Conservation (phyloP, 2,113 vertebrate genomes). For the Symphodus melops region DNA sequence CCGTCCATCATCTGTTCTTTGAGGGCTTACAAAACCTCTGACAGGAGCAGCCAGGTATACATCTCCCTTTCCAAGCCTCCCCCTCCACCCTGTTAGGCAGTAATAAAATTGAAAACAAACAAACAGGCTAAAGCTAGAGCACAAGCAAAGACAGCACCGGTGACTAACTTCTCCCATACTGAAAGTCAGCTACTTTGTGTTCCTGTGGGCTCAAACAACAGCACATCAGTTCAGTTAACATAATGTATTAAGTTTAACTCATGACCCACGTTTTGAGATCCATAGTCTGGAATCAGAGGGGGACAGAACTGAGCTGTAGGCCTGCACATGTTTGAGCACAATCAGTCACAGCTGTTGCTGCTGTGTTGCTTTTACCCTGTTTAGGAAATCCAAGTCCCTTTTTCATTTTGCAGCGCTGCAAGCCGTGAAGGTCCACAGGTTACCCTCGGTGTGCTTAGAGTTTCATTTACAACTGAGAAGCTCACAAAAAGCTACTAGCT, state of each 20-base stretch:
- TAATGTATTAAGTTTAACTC: slow-evolving; percentile 7
- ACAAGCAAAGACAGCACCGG: slow-evolving; percentile 70
- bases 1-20: slow-evolving; percentile 20
- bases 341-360: slow-evolving; percentile 29
- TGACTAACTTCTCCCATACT: slow-evolving; percentile 52
- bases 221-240: slow-evolving; percentile 28
- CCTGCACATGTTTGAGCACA: slow-evolving; percentile 5
- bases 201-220: slow-evolving; percentile 47
- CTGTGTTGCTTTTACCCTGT: slow-evolving; percentile 56
- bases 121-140: slow-evolving; percentile 68
- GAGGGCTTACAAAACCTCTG: slow-evolving; percentile 43
- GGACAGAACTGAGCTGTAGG: slow-evolving; percentile 26
- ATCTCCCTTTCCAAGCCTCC: slow-evolving; percentile 22
- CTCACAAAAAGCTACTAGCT: slow-evolving; percentile 33
- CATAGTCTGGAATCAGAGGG: slow-evolving; percentile 23
- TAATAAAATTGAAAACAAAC: slow-evolving; percentile 68
- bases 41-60: slow-evolving; percentile 26
- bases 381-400: slow-evolving; percentile 30
- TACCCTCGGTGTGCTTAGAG: slow-evolving; percentile 70
- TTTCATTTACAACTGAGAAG: slow-evolving; percentile 44
- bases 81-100: slow-evolving; percentile 45
- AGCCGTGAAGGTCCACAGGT: slow-evolving; percentile 8
- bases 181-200: slow-evolving; percentile 36
- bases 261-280: slow-evolving; percentile 13
- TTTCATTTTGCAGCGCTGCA: slow-evolving; percentile 13